Evolutionary conservation across 1,140 invertebrate genomes (phyloP), one percentile per base, ranked within the genome.

Genomic region (Leptinotarsa texana): DNA sequence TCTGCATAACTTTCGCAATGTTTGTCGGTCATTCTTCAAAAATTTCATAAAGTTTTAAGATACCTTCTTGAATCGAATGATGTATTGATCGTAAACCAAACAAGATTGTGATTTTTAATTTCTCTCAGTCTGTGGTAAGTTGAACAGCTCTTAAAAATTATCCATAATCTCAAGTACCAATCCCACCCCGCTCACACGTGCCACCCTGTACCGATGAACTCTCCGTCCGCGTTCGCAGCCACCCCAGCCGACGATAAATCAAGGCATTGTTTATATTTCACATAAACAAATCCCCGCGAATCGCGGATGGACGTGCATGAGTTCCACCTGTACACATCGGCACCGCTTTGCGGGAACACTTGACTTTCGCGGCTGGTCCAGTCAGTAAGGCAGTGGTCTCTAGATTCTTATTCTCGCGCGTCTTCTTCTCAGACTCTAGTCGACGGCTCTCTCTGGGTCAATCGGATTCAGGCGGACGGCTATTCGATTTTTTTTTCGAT

Each of bases 301-400:
- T 69, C 68, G 33, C 48, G 17, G 69, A 15, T 49, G 69, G 69
- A 57, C 51, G 66, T 42, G 33, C 42, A 47, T 68, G 24, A 22
- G 21, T 71, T 71, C 69, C 69, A 71, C 69, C 69, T 71, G 69
- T 71, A 71, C 51, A 57, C 15, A 57, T 57, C 51, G 6, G 33
- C 33, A 42, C 22, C 63, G n/a, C 63, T 66, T 66, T 27, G 63
- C 63, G 13, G 42, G 69, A 57, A 71, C 69, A 71, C 69, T 71
- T 71, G 69, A 71, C 69, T 24, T 27, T 71, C 66, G 69, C 69
- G 49, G 69, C 22, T 27, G 68, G 42, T 57, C 48, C 57, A 71
- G 69, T 71, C 69, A 71, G 49, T 71, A 71, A 71, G 69, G 49
- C 69, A 71, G 69, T 71, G 69, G 69, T 71, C 69, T 57, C 69